Percentiles rank a stretch among this genome's conserved stretches.
phyloP scores from a whole-genome alignment of 2,888 invertebrate species.

The Trisateles emortualis region DNA sequence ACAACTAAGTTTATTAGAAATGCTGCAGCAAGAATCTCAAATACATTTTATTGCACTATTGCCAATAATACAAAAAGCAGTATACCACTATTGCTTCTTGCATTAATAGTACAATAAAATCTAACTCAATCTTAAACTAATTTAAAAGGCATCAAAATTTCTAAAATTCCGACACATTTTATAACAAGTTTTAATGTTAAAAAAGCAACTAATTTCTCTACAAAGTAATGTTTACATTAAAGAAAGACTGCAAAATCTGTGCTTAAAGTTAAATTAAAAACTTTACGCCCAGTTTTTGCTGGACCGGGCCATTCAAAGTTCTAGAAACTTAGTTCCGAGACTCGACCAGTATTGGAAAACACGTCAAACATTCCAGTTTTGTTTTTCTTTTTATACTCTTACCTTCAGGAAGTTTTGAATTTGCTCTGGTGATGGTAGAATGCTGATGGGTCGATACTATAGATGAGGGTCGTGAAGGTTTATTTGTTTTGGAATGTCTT shows the following conservation, averaged over 20 bases:
- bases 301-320: slow-evolving; percentile 49
- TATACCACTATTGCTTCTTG: no score
- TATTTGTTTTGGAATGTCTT: background rate
- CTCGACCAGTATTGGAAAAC: slow-evolving; percentile 64
- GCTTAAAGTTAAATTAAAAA: slow-evolving; percentile 62
- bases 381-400: slow-evolving; percentile 60
- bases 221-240: slow-evolving; percentile 44
- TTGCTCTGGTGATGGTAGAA: slow-evolving; percentile 20
- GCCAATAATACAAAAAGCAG: no score
- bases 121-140: background rate
- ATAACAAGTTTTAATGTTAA: slow-evolving; percentile 27
- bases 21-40: no score
- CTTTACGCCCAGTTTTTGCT: slow-evolving; percentile 48
- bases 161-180: background rate
- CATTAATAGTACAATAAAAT: no score
- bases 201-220: slow-evolving; percentile 16
- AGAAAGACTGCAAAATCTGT: slow-evolving; percentile 39
- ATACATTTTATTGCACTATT: no score
- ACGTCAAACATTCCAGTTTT: slow-evolving; percentile 62
- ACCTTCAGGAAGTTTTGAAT: slow-evolving; percentile 48
- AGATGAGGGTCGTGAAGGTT: background rate
- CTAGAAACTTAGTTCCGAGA: slow-evolving; percentile 34
- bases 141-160: background rate
- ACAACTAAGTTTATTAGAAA: no score
- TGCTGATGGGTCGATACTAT: slow-evolving; percentile 12